Conservation (phyloP, 1,140 invertebrate species). For the Paralvinella palmiformis region DNA sequence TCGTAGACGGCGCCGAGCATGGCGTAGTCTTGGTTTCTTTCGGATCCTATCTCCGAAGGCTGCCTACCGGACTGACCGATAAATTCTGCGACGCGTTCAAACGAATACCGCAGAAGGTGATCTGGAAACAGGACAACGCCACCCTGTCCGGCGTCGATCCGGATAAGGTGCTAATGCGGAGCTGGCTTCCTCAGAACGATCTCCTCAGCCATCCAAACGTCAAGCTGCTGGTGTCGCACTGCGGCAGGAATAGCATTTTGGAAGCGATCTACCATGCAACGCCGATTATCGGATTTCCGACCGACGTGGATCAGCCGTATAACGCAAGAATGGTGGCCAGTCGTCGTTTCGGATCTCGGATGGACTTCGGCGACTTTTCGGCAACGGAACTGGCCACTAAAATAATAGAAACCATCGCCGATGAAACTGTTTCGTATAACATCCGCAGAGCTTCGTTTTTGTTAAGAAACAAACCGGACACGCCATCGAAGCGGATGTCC, state of each 20-base stretch:
- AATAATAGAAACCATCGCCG: not conserved
- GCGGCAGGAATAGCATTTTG: constrained; percentile 28
- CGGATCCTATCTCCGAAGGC: too few species aligned
- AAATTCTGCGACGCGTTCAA: too few species aligned
- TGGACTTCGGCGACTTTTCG: constrained; percentile 1
- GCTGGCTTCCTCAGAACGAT: constrained; percentile 64
- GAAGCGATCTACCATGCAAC: constrained; percentile 30
- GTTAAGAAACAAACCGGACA: not conserved
- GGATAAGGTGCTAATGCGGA: constrained; percentile 59
- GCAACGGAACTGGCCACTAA: not conserved
- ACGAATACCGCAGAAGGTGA: too few species aligned
- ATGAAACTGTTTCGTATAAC: not conserved
- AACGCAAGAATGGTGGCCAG: constrained; percentile 36
- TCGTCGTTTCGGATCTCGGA: constrained; percentile 4
- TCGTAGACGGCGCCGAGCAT: too few species aligned
- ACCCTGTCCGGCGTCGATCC: too few species aligned
- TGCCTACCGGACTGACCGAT: too few species aligned
- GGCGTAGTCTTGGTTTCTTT: too few species aligned
- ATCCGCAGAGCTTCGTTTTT: constrained; percentile 13
- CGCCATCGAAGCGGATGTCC: constrained; percentile 1
- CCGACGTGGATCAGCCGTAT: constrained; percentile 35
- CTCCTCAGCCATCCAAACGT: constrained; percentile 24
- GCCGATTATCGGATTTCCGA: constrained; percentile 31
- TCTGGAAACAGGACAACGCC: too few species aligned
- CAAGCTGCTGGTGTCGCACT: constrained; percentile 31